Evolutionary conservation across 2,888 invertebrate genomes (phyloP).

Genomic region (Elmis aenea): DNA sequence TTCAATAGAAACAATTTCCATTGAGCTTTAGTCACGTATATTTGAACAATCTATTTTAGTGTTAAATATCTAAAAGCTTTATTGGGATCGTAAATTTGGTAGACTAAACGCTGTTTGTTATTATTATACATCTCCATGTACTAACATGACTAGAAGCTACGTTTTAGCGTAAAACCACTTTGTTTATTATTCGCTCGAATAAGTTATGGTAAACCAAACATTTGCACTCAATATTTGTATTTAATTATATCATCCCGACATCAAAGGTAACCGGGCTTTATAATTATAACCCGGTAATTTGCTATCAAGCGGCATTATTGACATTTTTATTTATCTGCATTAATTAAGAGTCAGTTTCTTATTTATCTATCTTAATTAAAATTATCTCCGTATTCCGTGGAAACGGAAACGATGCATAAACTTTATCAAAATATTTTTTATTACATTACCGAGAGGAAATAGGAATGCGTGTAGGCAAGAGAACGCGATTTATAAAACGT

Average conservation of each 20-base stretch:
- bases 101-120: too few species aligned
- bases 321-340: conserved; percentile 13
- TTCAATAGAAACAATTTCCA: too few species aligned
- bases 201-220: conserved; percentile 20
- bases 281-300: conserved; percentile 14
- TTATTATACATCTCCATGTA: too few species aligned
- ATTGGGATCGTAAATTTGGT: too few species aligned
- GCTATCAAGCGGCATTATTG: conserved; percentile 11
- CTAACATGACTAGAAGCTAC: too few species aligned
- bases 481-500: conserved; percentile 30
- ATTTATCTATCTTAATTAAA: conserved; percentile 15
- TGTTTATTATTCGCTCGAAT: conserved; percentile 13
- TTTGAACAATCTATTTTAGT: too few species aligned
- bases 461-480: conserved; percentile 4
- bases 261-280: conserved; percentile 18
- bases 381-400: not conserved
- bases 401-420: conserved; percentile 4
- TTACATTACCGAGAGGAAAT: conserved; percentile 5
- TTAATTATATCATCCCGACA: conserved; percentile 22
- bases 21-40: too few species aligned
- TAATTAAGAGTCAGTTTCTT: conserved; percentile 11
- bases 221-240: conserved; percentile 25
- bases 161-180: conserved; percentile 13
- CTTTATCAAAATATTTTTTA: too few species aligned
- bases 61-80: too few species aligned